Evolutionary conservation across 1,140 invertebrate genomes (phyloP).

Genomic region (Pseudachorutes palmiensis): DNA sequence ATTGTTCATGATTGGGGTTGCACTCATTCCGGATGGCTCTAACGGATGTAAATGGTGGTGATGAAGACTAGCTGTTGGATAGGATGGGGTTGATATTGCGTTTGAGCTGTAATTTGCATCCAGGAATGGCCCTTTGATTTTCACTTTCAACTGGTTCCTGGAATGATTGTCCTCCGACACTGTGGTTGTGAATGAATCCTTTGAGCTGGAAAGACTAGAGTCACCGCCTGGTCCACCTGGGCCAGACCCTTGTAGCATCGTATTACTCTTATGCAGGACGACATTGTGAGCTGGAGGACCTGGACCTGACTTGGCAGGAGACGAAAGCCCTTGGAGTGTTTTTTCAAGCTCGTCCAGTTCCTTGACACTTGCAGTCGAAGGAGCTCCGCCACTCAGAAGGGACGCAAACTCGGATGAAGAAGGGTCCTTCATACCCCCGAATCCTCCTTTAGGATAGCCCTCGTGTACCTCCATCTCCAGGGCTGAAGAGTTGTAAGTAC

Average conservation of each 20-base stretch:
- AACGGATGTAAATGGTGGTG: constrained; percentile 39
- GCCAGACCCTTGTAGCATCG: neutral
- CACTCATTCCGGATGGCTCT: constrained; percentile 30
- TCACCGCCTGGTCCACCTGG: constrained; percentile 12
- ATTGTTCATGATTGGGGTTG: constrained; percentile 29
- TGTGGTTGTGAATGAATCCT: constrained; percentile 7
- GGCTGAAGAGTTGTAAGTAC: constrained; percentile 64
- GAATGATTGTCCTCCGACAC: constrained; percentile 41
- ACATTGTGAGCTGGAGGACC: neutral
- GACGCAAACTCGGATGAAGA: constrained; percentile 51
- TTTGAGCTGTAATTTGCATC: constrained; percentile 60
- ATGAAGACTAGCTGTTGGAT: constrained; percentile 42
- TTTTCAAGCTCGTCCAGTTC: constrained; percentile 69
- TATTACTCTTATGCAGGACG: neutral
- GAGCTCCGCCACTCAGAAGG: constrained; percentile 45
- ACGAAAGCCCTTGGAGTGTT: constrained; percentile 48
- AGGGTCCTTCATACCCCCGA: constrained; percentile 24
- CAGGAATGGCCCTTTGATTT: constrained; percentile 78
- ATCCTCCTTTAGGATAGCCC: constrained; percentile 7
- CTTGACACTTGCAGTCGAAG: constrained; percentile 55
- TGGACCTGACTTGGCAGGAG: constrained; percentile 47
- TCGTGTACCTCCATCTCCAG: constrained; percentile 40
- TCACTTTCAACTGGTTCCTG: constrained; percentile 77
- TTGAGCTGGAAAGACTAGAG: constrained; percentile 7
- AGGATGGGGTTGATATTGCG: constrained; percentile 47